Conservation (phyloP, 2,888 invertebrate genomes). For the Meghimatium bilineatum region DNA sequence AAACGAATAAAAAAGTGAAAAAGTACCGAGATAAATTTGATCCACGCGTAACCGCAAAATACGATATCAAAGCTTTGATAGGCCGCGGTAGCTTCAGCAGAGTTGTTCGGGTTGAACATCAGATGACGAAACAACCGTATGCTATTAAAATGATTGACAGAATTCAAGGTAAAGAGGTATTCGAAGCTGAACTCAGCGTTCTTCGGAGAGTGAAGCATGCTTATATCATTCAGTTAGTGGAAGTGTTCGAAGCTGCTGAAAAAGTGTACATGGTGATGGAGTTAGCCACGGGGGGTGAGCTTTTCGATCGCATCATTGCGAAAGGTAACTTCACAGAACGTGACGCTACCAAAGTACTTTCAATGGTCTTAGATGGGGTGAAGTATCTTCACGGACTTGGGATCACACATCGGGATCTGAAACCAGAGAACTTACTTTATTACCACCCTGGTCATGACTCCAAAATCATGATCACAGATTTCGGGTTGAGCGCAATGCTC, state of each 20-base stretch:
- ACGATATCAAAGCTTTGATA: conserved; percentile 78
- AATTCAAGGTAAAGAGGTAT: conserved; percentile 77
- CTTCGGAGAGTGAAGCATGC: conserved; percentile 78
- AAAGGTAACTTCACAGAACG: conserved; percentile 79
- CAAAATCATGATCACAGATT: conserved; percentile 80
- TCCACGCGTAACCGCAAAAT: conserved; percentile 78
- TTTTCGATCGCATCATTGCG: conserved; percentile 81
- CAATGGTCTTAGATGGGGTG: conserved; percentile 79
- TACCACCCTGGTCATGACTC: conserved; percentile 80
- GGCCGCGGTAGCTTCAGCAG: conserved; percentile 78
- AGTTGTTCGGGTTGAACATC: conserved; percentile 78
- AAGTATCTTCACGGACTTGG: conserved; percentile 80
- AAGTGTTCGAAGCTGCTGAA: conserved; percentile 79
- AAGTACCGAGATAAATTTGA: conserved; percentile 77
- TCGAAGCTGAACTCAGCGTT: conserved; percentile 79
- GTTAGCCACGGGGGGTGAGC: conserved; percentile 82
- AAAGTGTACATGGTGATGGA: conserved; percentile 82
- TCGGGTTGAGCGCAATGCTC: conserved; percentile 79
- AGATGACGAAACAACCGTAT: conserved; percentile 77
- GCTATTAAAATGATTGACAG: conserved; percentile 78
- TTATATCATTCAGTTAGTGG: conserved; percentile 80
- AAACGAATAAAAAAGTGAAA: conserved; percentile 70
- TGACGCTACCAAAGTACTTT: conserved; percentile 77
- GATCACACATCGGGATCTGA: conserved; percentile 81
- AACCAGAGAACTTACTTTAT: conserved; percentile 82